Percentiles rank a stretch among this genome's conserved stretches.
These are phyloP conservation scores for Epinotia demarniana DNA, from an alignment of 2,888 invertebrate species.

Conservation along the genomic window DNA sequence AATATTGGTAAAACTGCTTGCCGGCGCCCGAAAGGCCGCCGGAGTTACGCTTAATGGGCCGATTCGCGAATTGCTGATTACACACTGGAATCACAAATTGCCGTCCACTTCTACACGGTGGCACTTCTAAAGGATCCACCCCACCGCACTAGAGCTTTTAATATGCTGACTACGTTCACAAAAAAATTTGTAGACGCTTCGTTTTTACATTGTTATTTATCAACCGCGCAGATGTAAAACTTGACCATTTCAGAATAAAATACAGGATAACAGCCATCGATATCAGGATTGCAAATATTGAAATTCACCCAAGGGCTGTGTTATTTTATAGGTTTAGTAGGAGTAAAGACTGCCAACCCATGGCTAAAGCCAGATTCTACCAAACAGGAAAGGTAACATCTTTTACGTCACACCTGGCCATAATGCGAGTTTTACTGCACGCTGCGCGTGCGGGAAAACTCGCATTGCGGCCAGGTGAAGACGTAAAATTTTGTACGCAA, in stretches of 20 bases:
- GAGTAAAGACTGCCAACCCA: too few species aligned
- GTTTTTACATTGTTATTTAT: background rate
- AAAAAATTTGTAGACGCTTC: background rate
- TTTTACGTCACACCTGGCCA: too few species aligned
- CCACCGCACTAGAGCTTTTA: background rate
- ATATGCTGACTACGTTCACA: background rate
- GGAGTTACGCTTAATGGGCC: conserved; percentile 62
- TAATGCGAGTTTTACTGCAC: too few species aligned
- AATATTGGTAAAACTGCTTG: conserved; percentile 72
- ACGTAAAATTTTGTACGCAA: too few species aligned
- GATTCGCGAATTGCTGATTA: conserved; percentile 65
- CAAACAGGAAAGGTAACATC: too few species aligned
- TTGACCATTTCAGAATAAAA: background rate
- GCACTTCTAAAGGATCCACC: background rate
- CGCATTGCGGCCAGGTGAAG: too few species aligned
- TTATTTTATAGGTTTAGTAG: too few species aligned
- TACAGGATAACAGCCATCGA: too few species aligned
- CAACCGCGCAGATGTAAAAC: background rate
- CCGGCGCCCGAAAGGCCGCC: conserved; percentile 47
- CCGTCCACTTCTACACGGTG: conserved; percentile 46
- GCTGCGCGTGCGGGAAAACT: too few species aligned
- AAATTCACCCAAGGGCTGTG: too few species aligned
- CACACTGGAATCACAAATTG: conserved; percentile 63
- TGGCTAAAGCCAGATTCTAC: too few species aligned
- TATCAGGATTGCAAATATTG: too few species aligned